Evolutionary conservation across 2,113 vertebrate genomes (phyloP).

Genomic region (Lontra canadensis): DNA sequence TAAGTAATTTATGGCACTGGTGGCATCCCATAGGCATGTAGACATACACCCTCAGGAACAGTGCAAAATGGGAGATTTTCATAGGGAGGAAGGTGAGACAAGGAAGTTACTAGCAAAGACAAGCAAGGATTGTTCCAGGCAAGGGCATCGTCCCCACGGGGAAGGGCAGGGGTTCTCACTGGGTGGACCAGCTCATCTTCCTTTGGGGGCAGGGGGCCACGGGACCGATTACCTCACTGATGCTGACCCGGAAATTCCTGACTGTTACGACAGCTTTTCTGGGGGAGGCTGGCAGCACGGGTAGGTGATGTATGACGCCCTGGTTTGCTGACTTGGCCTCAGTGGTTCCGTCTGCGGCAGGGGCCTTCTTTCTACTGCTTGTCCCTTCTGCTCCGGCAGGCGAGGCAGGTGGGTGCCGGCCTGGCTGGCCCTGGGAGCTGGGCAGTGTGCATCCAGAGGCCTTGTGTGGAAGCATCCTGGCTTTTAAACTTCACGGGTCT

Average conservation of each 20-base stretch:
- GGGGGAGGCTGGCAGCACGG: background rate
- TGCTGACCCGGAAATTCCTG: background rate
- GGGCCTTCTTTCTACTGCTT: background rate
- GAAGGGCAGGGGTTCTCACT: background rate
- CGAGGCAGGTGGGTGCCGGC: background rate
- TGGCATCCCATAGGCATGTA: background rate
- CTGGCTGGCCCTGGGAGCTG: background rate
- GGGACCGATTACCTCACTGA: background rate
- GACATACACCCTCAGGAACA: background rate
- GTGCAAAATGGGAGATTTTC: background rate
- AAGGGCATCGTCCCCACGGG: background rate
- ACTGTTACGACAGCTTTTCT: too few species aligned
- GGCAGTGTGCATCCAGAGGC: background rate
- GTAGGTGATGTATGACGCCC: background rate
- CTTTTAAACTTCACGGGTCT: background rate
- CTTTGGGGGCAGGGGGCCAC: background rate
- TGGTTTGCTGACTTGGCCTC: background rate
- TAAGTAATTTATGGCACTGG: background rate
- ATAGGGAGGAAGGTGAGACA: background rate
- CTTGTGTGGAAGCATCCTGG: background rate
- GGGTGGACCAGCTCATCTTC: background rate
- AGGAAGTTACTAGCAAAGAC: background rate
- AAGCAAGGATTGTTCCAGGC: background rate
- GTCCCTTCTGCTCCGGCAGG: background rate
- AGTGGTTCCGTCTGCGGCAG: accelerated